Percentiles rank a stretch among this genome's conserved stretches.
Evolutionary conservation across 2,797 vertebrate genomes (phyloP).

Genomic region (Tokudaia tokunoshimensis): DNA sequence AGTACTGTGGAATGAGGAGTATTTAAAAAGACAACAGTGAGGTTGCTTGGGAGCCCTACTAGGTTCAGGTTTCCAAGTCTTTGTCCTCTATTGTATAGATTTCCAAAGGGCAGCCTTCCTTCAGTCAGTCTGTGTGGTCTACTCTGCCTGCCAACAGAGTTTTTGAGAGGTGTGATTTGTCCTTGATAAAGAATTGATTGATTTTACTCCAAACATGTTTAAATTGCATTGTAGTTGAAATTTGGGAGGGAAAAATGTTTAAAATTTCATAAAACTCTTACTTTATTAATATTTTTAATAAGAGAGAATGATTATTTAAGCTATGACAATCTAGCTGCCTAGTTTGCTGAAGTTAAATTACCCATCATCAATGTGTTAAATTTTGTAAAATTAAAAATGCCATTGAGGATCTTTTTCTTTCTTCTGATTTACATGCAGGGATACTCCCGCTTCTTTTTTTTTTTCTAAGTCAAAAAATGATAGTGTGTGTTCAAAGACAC

Average conservation of each 20-base stretch:
- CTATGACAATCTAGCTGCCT: conserved; percentile 60
- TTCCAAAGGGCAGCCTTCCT: conserved; percentile 4
- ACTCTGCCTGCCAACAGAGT: neutral
- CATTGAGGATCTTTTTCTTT: conserved; percentile 30
- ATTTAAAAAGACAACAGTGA: conserved; percentile 87
- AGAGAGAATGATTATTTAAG: conserved; percentile 72
- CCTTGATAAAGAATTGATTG: conserved; percentile 28
- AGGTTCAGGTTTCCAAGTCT: conserved; percentile 83
- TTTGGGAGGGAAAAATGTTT: conserved; percentile 35
- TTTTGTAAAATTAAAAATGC: conserved; percentile 69
- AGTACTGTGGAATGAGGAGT: conserved; percentile 86
- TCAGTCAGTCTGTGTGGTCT: no score
- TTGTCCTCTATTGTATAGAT: conserved; percentile 81
- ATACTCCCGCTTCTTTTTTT: neutral
- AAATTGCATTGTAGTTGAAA: neutral
- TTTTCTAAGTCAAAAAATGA: conserved; percentile 48
- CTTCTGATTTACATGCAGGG: conserved; percentile 28
- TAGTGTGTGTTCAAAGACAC: neutral
- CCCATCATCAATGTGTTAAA: conserved; percentile 60
- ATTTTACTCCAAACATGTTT: conserved; percentile 70
- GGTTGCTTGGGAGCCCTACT: conserved; percentile 79
- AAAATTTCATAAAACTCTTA: conserved; percentile 2
- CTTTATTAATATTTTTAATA: conserved; percentile 71
- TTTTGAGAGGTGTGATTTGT: neutral
- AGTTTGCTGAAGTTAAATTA: conserved; percentile 72